Base-by-base conservation (phyloP, 2,113 vertebrate genomes). In the Amphilophus citrinellus region DNA sequence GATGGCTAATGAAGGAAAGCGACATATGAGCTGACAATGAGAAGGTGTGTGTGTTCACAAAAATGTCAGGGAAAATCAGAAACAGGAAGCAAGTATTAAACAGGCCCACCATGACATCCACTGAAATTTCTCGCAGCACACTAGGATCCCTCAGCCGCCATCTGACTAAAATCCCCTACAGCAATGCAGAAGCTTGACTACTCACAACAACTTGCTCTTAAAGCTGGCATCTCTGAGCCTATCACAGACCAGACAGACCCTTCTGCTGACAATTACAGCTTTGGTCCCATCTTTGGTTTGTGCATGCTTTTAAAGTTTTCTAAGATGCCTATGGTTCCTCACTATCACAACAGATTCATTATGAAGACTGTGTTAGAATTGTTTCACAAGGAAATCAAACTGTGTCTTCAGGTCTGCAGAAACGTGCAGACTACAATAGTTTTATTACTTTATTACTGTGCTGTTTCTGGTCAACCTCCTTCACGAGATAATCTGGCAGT, bases 101-200 rank as follows among this genome's bases (percentile, higher is more conserved):
- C 77, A 60, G 35, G 62, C 87, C 83, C 87, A 76, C 83, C 86
- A 84, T 86, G 89, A 90, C 87, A 90, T 93, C 82, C 84, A 87
- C 11, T 62, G 77, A 88, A 85, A 89, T 84, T 84, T 88, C 75
- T 88, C 53, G n/a, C 61, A 79, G 81, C 90, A 83, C 92, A 84
- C 83, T 80, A 81, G 89, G 88, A 87, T 91, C 76, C 81, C 82
- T 88, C 76, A 83, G 82, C 83, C 57, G 39, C 82, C 81, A 84
- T 85, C 66, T 84, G 86, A 93, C 87, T 87, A n/a, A 91, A 92
- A 93, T 89, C 89, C 91, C 83, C 82, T 76, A 60, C 76, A 92
- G 85, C 88, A 53, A 83, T 5, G 81, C 7, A 14, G 59, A 89
- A 63, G 82, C 87, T 88, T 27, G 75, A 84, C 80, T 82, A 76